These are phyloP conservation scores for Coelinius sp. DNA, from an alignment of 2,888 invertebrate species.

Conservation along the genomic window DNA sequence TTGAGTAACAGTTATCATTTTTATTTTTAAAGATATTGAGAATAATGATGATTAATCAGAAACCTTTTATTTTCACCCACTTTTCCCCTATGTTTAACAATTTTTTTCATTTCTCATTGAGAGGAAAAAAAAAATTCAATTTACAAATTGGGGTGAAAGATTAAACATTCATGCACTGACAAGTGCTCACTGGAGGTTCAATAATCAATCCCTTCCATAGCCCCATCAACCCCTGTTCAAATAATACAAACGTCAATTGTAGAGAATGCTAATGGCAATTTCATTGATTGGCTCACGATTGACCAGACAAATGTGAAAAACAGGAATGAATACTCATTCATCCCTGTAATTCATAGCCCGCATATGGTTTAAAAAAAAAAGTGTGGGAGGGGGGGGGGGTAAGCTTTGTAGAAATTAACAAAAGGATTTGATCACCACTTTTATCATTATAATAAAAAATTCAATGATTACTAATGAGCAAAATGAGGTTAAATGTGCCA, in stretches of 20 bases:
- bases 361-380: background rate
- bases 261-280: background rate
- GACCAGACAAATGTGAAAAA: background rate
- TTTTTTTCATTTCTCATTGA: too few species aligned
- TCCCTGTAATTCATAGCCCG: background rate
- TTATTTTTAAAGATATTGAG: too few species aligned
- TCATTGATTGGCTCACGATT: slow-evolving; percentile 9
- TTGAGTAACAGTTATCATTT: too few species aligned
- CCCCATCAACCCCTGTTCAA: background rate
- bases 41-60: too few species aligned
- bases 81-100: too few species aligned
- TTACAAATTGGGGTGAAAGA: slow-evolving; percentile 32
- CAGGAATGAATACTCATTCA: background rate
- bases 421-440: background rate
- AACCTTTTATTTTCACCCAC: too few species aligned
- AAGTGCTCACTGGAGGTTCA: slow-evolving; percentile 25
- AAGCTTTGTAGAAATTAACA: background rate
- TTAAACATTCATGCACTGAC: slow-evolving; percentile 44
- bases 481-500: background rate
- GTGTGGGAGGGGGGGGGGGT: background rate
- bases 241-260: background rate
- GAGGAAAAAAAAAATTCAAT: background rate
- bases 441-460: slow-evolving; percentile 4
- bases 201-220: background rate
- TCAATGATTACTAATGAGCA: background rate